These are phyloP conservation scores for Drosophila sulfurigaster DNA, from an alignment of 1,140 invertebrate genomes.

Conservation along the genomic window DNA sequence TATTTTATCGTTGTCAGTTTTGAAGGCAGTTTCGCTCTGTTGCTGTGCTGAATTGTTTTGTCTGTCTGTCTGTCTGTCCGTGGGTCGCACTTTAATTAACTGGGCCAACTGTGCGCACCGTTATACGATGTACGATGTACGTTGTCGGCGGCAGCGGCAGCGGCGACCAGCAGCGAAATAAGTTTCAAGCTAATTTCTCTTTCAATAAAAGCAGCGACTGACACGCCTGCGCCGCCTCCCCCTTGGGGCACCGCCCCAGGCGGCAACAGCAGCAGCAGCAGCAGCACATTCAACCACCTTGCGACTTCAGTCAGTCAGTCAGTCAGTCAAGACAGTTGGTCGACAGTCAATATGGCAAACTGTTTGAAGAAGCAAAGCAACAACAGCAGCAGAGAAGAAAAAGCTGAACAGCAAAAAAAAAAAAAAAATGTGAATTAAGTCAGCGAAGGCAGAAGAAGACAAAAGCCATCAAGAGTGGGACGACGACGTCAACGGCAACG, in stretches of 20 bases:
- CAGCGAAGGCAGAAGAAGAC: slow-evolving; percentile 27
- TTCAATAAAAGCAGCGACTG: slow-evolving; percentile 64
- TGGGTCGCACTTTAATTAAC: slow-evolving; percentile 69
- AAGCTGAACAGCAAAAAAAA: background rate
- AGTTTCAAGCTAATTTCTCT: slow-evolving; percentile 80
- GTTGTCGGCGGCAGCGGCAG: background rate
- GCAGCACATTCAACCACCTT: slow-evolving; percentile 21
- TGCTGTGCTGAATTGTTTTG: background rate
- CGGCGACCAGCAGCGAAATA: slow-evolving; percentile 58
- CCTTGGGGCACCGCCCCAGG: slow-evolving; percentile 10
- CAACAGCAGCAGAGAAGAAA: slow-evolving; percentile 24
- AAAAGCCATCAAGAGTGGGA: slow-evolving; percentile 38
- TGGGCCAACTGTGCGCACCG: slow-evolving; percentile 70
- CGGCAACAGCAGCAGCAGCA: background rate
- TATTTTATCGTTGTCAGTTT: background rate
- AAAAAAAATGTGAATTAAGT: slow-evolving; percentile 43
- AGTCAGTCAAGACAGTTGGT: background rate
- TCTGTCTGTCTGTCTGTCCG: slow-evolving; percentile 13
- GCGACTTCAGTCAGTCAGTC: slow-evolving; percentile 8
- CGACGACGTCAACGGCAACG: slow-evolving; percentile 4
- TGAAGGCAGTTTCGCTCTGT: background rate
- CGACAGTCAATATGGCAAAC: slow-evolving; percentile 40
- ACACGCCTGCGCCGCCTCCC: slow-evolving; percentile 15
- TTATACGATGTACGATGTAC: slow-evolving; percentile 1
- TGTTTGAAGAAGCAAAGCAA: slow-evolving; percentile 39